phyloP scores from a whole-genome alignment of 1,140 invertebrate species.

The Diachasma alloeum region DNA sequence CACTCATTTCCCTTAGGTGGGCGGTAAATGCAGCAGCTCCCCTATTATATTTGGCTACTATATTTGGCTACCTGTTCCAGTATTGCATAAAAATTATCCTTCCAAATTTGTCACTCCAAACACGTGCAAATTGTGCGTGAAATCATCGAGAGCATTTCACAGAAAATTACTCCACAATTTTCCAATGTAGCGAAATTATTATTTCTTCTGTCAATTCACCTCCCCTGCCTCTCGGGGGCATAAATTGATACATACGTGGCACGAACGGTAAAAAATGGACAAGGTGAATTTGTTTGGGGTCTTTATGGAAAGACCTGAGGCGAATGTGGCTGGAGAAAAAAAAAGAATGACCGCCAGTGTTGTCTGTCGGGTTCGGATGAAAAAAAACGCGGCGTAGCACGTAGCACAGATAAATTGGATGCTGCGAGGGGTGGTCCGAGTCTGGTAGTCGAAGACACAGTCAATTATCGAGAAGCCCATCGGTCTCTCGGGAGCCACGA shows the following conservation, averaged over 20 bases:
- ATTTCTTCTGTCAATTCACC: not conserved
- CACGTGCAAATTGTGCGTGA: not conserved
- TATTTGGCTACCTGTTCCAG: not conserved
- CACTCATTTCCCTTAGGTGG: no score
- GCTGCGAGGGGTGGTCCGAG: constrained; percentile 14
- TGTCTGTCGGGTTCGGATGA: not conserved
- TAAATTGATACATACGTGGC: no score
- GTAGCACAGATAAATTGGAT: constrained; percentile 29
- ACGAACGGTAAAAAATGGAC: no score
- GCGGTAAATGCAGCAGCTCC: no score
- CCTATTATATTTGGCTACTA: no score
- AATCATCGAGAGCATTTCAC: not conserved
- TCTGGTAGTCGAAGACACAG: constrained; percentile 32
- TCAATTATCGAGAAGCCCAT: constrained; percentile 37
- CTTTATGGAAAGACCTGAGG: no score
- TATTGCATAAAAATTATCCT: not conserved
- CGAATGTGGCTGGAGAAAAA: not conserved
- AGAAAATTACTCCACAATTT: not conserved
- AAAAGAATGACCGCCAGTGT: no score
- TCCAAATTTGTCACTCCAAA: not conserved
- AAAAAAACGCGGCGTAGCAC: constrained; percentile 18
- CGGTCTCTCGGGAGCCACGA: constrained; percentile 21
- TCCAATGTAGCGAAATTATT: not conserved
- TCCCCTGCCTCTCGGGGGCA: not conserved
- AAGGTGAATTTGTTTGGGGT: no score